These are phyloP conservation scores for Salmo trutta DNA, from an alignment of 2,797 vertebrate genomes.

Conservation along the genomic window DNA sequence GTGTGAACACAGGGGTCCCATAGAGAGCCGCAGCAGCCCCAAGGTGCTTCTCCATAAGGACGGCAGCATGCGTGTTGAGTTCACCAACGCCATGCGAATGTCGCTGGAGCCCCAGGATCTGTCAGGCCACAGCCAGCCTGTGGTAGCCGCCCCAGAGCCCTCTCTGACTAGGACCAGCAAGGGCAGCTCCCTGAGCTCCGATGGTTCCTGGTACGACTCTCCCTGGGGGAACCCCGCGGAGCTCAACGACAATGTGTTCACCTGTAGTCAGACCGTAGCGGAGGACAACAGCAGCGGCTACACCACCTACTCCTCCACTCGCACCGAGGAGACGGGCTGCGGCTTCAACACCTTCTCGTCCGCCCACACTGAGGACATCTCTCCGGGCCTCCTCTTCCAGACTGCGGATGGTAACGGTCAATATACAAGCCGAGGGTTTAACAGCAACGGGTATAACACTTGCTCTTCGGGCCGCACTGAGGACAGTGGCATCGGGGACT, in stretches of 20 bases:
- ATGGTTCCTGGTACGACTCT: slow-evolving; percentile 92
- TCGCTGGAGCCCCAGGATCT: slow-evolving; percentile 61
- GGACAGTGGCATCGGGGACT: slow-evolving; percentile 71
- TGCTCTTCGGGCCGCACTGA: slow-evolving; percentile 61
- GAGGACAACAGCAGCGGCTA: slow-evolving; percentile 71
- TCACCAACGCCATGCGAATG: slow-evolving; percentile 72
- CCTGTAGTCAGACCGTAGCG: slow-evolving; percentile 64
- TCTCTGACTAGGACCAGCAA: slow-evolving; percentile 82
- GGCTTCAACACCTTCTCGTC: slow-evolving; percentile 52
- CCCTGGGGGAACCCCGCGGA: slow-evolving; percentile 84
- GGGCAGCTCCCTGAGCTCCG: slow-evolving; percentile 90
- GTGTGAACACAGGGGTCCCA: slow-evolving; percentile 64
- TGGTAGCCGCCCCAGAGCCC: slow-evolving; percentile 56
- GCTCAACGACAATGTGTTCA: slow-evolving; percentile 74
- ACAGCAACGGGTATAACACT: slow-evolving; percentile 45
- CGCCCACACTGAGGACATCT: slow-evolving; percentile 35
- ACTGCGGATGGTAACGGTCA: slow-evolving; percentile 7
- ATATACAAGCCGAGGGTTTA: slow-evolving; percentile 20
- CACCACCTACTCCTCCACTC: slow-evolving; percentile 52
- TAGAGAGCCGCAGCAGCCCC: slow-evolving; percentile 78
- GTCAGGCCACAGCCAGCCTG: slow-evolving; percentile 54
- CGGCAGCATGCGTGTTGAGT: slow-evolving; percentile 86
- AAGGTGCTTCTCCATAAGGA: slow-evolving; percentile 89
- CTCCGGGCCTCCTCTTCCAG: slow-evolving; percentile 40
- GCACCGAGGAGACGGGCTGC: slow-evolving; percentile 37